phyloP scores from a whole-genome alignment of 2,797 vertebrate genomes.

The Neomorphus geoffroyi region DNA sequence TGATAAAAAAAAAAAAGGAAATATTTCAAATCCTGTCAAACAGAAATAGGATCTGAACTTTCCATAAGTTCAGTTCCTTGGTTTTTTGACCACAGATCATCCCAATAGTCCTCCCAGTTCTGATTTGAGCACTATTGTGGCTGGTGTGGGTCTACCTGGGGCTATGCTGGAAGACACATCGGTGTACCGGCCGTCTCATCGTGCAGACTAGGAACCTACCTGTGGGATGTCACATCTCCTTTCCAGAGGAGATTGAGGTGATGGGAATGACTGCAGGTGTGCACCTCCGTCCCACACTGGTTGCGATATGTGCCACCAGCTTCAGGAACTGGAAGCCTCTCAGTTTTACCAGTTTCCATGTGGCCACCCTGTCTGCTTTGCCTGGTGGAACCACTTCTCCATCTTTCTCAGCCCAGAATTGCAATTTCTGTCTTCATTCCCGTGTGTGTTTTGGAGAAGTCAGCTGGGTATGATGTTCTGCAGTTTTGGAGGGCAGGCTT shows the following conservation, averaged over 20 bases:
- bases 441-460: not conserved
- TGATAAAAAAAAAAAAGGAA: not conserved
- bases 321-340: not conserved
- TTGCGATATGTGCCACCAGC: not conserved
- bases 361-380: not conserved
- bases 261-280: not conserved
- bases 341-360: not conserved
- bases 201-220: not conserved
- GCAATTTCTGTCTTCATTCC: not conserved
- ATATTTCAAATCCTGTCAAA: not conserved
- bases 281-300: not conserved
- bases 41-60: not conserved
- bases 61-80: not conserved
- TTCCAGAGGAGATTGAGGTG: not conserved
- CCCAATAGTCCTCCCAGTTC: not conserved
- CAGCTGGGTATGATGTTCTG: not conserved
- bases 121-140: not conserved
- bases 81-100: not conserved
- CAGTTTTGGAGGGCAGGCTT: not conserved
- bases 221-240: not conserved
- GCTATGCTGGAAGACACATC: fast-evolving
- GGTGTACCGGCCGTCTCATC: not conserved
- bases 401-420: not conserved
- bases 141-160: not conserved
- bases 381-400: not conserved